Conservation (phyloP, 2,113 vertebrate species). For the Oriolus oriolus region DNA sequence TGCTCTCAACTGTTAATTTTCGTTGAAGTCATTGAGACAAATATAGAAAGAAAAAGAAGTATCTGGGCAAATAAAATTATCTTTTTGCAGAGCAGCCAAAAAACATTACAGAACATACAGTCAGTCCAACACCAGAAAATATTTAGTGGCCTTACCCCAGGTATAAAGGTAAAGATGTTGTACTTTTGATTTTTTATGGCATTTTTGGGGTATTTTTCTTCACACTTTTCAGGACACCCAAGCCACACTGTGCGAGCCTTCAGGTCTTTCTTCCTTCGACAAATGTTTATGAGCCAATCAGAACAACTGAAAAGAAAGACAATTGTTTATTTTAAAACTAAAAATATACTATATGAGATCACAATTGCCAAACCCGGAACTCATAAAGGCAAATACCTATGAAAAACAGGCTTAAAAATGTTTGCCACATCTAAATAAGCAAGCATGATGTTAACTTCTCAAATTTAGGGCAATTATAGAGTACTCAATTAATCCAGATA, state of each 20-base stretch:
- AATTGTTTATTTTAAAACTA: background rate
- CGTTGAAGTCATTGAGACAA: background rate
- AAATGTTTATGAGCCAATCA: constrained; percentile 83
- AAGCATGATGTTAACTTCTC: background rate
- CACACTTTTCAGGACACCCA: constrained; percentile 93
- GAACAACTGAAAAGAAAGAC: constrained; percentile 82
- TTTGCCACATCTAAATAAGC: background rate
- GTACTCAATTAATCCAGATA: background rate
- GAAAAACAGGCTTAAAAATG: background rate
- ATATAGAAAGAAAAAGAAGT: background rate
- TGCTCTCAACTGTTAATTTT: background rate
- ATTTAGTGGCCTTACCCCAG: constrained; percentile 83
- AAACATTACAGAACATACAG: background rate
- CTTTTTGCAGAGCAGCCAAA: background rate
- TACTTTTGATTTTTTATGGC: constrained; percentile 98
- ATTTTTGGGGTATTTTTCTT: constrained; percentile 95
- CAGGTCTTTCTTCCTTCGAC: constrained; percentile 87
- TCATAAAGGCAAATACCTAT: background rate
- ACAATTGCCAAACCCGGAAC: background rate
- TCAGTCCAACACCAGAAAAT: background rate
- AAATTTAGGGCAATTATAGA: background rate
- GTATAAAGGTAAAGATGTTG: constrained; percentile 95
- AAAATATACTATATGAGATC: background rate
- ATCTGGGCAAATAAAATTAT: background rate
- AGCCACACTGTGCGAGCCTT: constrained; percentile 95